phyloP scores from a whole-genome alignment of 2,888 invertebrate genomes.

The Masnerella sp. region DNA sequence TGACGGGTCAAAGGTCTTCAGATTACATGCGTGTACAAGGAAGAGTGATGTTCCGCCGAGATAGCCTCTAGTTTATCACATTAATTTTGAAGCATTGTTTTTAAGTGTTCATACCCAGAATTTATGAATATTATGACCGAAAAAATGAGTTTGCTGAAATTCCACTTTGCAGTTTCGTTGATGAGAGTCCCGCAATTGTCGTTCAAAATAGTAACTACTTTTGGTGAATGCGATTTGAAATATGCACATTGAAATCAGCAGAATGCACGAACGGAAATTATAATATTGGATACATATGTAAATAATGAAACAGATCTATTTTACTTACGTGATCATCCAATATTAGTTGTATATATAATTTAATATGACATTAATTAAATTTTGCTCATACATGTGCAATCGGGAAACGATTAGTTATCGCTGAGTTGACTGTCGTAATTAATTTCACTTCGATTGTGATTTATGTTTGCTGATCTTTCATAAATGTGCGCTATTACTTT shows the following conservation, averaged over 20 bases:
- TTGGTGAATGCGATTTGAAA: slow-evolving; percentile 5
- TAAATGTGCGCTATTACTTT: not conserved
- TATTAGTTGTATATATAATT: slow-evolving; percentile 59
- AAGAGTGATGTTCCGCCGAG: slow-evolving; percentile 20
- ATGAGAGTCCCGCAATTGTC: not conserved
- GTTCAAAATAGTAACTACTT: not conserved
- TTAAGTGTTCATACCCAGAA: too few relatives aligned
- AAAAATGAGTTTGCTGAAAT: too few relatives aligned
- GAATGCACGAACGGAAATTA: slow-evolving; percentile 1
- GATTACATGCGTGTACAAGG: slow-evolving; percentile 35
- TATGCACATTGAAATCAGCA: slow-evolving; percentile 1
- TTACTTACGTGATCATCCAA: slow-evolving; percentile 32
- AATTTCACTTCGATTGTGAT: slow-evolving; percentile 60
- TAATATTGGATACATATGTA: slow-evolving; percentile 31
- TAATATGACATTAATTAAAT: slow-evolving; percentile 63
- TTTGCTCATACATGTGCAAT: slow-evolving; percentile 50
- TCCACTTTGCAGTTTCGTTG: too few relatives aligned
- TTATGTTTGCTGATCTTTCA: slow-evolving; percentile 53
- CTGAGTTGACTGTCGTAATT: slow-evolving; percentile 60
- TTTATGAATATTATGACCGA: too few relatives aligned
- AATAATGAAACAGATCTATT: slow-evolving; percentile 47
- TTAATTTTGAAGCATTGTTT: slow-evolving; percentile 7
- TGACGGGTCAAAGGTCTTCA: slow-evolving; percentile 33
- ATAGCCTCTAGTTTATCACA: not conserved
- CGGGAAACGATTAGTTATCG: slow-evolving; percentile 60